Evolutionary conservation across 2,113 vertebrate species (phyloP).

Genomic region (Elephantulus edwardii): DNA sequence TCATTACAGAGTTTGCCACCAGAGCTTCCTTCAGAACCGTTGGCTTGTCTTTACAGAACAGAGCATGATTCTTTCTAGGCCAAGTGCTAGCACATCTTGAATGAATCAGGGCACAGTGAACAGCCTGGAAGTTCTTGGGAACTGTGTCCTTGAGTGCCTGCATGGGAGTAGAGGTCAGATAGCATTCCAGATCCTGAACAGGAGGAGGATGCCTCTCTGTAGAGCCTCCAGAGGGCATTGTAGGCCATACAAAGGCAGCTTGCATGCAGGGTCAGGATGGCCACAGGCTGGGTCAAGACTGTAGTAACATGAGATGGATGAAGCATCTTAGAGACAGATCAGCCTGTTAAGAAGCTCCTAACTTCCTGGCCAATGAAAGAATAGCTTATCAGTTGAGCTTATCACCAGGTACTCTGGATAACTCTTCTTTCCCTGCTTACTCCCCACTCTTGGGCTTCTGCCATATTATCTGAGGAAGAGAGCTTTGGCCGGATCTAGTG

Average conservation of each 20-base stretch:
- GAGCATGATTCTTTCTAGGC: background rate
- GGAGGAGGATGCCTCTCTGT: slow-evolving; percentile 22
- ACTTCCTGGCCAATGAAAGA: slow-evolving; percentile 20
- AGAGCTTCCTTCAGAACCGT: too few species aligned
- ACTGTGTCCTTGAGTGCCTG: slow-evolving; percentile 24
- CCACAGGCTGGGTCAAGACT: slow-evolving; percentile 24
- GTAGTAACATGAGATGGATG: background rate
- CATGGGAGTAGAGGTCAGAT: slow-evolving; percentile 11
- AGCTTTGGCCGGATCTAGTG: background rate
- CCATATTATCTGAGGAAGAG: background rate
- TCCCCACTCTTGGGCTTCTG: background rate
- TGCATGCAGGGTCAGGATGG: slow-evolving; percentile 61
- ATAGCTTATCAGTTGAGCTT: slow-evolving; percentile 9
- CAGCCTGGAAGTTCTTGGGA: background rate
- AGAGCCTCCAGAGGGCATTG: slow-evolving; percentile 73
- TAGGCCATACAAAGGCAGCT: slow-evolving; percentile 61
- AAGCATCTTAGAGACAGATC: slow-evolving; percentile 22
- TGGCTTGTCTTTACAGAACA: background rate
- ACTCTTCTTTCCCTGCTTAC: background rate
- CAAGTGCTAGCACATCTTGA: background rate
- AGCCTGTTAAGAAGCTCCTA: background rate
- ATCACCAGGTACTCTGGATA: background rate
- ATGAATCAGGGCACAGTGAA: slow-evolving; percentile 2
- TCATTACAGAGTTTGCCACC: too few species aligned
- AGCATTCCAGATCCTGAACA: background rate